Evolutionary conservation across 2,797 vertebrate genomes (phyloP), one percentile per base, ranked within the genome.

Genomic region (Falco berigora): DNA sequence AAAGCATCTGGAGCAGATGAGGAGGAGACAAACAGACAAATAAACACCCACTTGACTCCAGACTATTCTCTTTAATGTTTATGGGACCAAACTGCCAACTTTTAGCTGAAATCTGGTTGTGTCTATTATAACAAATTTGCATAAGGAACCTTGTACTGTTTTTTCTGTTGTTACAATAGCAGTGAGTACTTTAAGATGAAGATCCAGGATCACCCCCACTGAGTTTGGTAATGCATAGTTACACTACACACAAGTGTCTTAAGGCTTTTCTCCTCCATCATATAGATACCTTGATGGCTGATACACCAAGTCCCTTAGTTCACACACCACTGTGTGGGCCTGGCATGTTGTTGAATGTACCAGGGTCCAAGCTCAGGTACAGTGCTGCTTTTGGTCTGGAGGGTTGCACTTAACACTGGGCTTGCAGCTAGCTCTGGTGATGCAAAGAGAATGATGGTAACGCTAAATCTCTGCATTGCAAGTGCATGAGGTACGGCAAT

Each of bases 311-410:
- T 42, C 32, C 55, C 28, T 64, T 44, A 53, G 50, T 63, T 73
- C 55, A 86, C 32, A 16, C 1, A 4, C 34, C 22, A 9, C 11
- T 78, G 61, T 44, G 34, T 49, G 27, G 32, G 23, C 25, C 55
- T 24, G 23, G 34, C 2, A 1, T 1, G 0, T 8, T 63, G 23
- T 23, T 49, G n/a, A 61, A 49, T 6, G 32, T 38, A 38, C 16
- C 17, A 58, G 50, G 10, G 5, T 36, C 19, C 34, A 49, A 73
- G 30, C 8, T 68, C n/a, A 66, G 53, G 40, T 38, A 21, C 12
- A 14, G 38, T 14, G 30, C 32, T 67, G n/a, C 24, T 73, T 86
- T 72, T 34, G 21, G 61, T 14, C 36, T 62, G 32, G 28, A 69
- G 21, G 32, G 42, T 25, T 71, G 36, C 36, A 25, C n/a, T 36